Percentiles rank a stretch among this genome's conserved stretches.
phyloP scores from a whole-genome alignment of 2,797 vertebrate genomes.

The Rhinophrynus dorsalis region DNA sequence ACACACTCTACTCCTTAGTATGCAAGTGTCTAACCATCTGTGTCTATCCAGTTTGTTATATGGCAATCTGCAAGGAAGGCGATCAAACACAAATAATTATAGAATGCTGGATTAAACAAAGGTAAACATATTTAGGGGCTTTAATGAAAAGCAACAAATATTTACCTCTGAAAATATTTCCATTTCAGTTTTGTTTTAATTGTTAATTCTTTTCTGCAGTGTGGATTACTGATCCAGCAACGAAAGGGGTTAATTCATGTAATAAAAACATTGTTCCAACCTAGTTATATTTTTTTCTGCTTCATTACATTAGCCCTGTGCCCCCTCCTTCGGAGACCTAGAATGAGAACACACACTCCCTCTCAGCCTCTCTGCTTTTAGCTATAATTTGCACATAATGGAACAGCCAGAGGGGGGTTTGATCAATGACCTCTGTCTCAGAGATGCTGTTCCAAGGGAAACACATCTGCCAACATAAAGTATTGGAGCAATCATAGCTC shows the following conservation, averaged over 20 bases:
- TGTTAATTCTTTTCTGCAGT: constrained; percentile 1
- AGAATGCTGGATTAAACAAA: neutral
- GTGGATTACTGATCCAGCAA: constrained; percentile 41
- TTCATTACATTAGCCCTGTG: constrained; percentile 58
- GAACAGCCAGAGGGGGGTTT: constrained; percentile 80
- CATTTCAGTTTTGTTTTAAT: neutral
- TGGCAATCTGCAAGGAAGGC: neutral
- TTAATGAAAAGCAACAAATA: neutral
- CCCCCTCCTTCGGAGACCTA: constrained; percentile 49
- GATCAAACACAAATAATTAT: neutral
- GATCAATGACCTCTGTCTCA: constrained; percentile 84
- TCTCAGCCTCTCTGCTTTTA: constrained; percentile 72
- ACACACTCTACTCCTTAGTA: constrained; percentile 27
- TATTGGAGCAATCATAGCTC: constrained; percentile 85
- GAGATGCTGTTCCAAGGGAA: constrained; percentile 82
- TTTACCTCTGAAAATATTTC: neutral
- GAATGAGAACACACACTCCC: constrained; percentile 51
- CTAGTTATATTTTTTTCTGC: constrained; percentile 55
- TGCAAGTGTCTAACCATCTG: constrained; percentile 19
- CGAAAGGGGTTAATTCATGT: constrained; percentile 52
- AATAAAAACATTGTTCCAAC: constrained; percentile 57
- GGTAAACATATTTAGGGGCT: neutral
- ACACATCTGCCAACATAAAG: constrained; percentile 87
- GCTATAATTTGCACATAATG: constrained; percentile 86
- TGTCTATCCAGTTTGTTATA: constrained; percentile 11